Evolutionary conservation across 2,797 vertebrate genomes (phyloP), one percentile per base, ranked within the genome.

Genomic region (Vespertilio murinus): DNA sequence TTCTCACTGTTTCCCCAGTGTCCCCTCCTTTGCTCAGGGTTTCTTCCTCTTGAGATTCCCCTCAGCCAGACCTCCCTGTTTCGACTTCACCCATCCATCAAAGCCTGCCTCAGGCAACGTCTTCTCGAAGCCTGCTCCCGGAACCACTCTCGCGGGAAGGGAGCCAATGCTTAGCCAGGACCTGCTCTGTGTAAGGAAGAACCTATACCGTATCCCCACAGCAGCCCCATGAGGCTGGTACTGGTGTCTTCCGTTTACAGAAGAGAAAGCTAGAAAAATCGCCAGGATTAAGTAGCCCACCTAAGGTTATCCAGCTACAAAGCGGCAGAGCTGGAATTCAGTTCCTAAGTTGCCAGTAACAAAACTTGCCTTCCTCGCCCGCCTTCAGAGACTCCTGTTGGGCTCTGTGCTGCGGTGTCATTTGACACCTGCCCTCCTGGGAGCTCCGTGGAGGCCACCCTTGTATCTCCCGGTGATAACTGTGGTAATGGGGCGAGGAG

Each of bases 11-110:
- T 89, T 18, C 9, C 33, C 12, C 45, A 17, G 65, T 79, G 22
- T 73, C 6, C 42, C 78, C 35, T 83, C 35, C 81, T 87, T 52
- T 65, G 54, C 59, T 89, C 30, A 11, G 28, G 7, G 1, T 71
- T 81, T 65, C 70, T 88, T 93, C 64, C 45, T 94, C 54, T 35
- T 80, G n/a, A 90, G 80, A 56, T 75, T 47, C 74, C 78, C 35
- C 35, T 71, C 14, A 85, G 6, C 64, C 74, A 90, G 54, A 54
- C 64, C 45, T 38, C 14, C 28, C 67, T 40, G 18, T 65, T 85
- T 42, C 33, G 11, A 89, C 40, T 30, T 81, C 16, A 28, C 1
- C 30, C 77, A 40, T 42, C 38, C 64, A 38, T 54, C 74, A 67
- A 73, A 92, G 54, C 81, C 90, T 79, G 18, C 35, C 38, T 82